Conservation (phyloP, 1,140 invertebrate genomes). For the Anastrepha obliqua region DNA sequence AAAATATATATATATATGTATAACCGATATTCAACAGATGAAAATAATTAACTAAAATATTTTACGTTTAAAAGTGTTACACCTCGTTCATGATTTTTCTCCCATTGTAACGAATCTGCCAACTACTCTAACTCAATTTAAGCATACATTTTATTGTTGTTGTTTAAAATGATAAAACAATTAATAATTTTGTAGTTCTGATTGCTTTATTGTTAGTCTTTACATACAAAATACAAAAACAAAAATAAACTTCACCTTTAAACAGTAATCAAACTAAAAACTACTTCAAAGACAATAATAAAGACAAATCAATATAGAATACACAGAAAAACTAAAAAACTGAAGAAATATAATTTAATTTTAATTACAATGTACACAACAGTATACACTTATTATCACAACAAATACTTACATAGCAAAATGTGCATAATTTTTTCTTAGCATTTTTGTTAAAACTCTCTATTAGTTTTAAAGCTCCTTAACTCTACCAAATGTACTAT, state of each 20-base stretch:
- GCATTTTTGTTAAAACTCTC: background rate
- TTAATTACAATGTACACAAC: conserved; percentile 37
- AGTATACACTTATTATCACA: background rate
- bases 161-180: background rate
- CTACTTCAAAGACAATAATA: conserved; percentile 23
- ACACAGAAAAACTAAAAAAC: conserved; percentile 3
- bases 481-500: conserved; percentile 1
- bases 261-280: background rate
- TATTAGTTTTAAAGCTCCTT: too few species aligned
- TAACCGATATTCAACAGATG: background rate
- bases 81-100: background rate
- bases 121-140: background rate
- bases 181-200: background rate
- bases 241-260: background rate
- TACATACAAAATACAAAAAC: background rate
- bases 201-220: conserved; percentile 11
- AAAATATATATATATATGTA: conserved; percentile 1
- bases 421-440: background rate
- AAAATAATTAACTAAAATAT: background rate
- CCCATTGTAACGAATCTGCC: conserved; percentile 13
- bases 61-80: background rate
- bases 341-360: background rate
- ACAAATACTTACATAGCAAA: background rate
- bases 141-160: conserved; percentile 9
- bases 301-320: conserved; percentile 11